Base-by-base conservation (phyloP, 30 jellyfish, hydroid and myxozoan species). In the Cassiopea andromeda region DNA sequence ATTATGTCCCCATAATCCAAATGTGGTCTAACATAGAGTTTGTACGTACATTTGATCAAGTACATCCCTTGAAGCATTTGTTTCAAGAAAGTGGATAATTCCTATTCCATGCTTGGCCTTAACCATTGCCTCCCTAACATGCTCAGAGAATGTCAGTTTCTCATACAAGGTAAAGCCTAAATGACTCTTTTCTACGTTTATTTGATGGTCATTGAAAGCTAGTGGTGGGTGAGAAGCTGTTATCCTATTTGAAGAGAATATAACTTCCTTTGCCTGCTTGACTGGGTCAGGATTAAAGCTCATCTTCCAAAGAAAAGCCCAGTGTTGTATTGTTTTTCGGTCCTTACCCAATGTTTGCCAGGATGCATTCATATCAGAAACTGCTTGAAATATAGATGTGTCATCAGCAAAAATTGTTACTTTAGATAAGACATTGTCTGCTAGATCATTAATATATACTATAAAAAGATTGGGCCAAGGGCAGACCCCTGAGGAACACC, bases 401-500 rank as follows among this genome's bases (percentile, higher is more conserved):
- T 76, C 85, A 50, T 19, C 85, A 16, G 73, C 85, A 76, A 76
- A 76, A 16, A 76, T 77, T 19, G 16, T 76, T 16, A 76, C 70
- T 18, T 76, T 73, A 43, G 74, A 19, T 12, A 12, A 16, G 9
- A 76, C 3, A 57, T 76, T 76, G 73, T 76, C 75, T 2, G 74
- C 2, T 1, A 76, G 85, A 76, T 76, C 77, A 76, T 76, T 19
- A 19, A 76, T 76, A 76, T 43, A 76, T 7, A 76, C 61, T 7
- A 15, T 75, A 44, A 76, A 76, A 43, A 76, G 2, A 76, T 12
- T 1, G 44, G 75, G 44, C 85, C 70, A 75, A 76, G 73, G 74
- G 44, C 85, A 46, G 85, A 76, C 70, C 85, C 70, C 44, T 76
- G 85, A 1, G 85, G 73, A 12, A 76, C 85, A 7, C 85, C 85